Conservation (phyloP, 1,140 invertebrate genomes). For the Gryon sp. region DNA sequence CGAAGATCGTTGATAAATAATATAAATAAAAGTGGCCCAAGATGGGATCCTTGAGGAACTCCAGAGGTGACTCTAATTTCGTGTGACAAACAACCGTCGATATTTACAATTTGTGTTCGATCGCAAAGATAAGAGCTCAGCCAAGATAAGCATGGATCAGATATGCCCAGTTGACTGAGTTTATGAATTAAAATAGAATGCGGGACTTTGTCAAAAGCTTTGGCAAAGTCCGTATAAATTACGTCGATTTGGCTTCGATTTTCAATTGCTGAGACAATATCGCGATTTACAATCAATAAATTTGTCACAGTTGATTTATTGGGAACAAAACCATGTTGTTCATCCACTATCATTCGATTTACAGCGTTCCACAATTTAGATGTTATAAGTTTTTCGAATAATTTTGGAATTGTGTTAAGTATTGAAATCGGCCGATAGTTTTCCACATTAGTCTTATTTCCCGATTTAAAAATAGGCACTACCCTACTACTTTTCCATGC, state of each 20-base stretch:
- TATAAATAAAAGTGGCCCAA: constrained; percentile 3
- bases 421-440: constrained; percentile 4
- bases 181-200: constrained; percentile 2
- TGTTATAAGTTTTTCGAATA: constrained; percentile 14
- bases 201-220: constrained; percentile 11
- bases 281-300: neutral
- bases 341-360: neutral
- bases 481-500: neutral
- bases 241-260: constrained; percentile 1
- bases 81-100: neutral
- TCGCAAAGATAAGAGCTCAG: neutral
- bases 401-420: constrained; percentile 3
- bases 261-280: neutral
- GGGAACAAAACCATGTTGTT: constrained; percentile 9
- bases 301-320: constrained; percentile 3
- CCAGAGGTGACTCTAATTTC: neutral
- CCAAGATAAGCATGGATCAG: neutral
- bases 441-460: neutral
- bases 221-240: constrained; percentile 18
- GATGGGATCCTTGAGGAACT: constrained; percentile 11
- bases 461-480: neutral
- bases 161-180: neutral
- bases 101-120: neutral
- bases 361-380: neutral
- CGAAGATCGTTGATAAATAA: constrained; percentile 24